Percentiles rank a stretch among this genome's conserved stretches.
Conservation (phyloP, 2,888 invertebrate genomes). For the Heteromurus nitidus region DNA sequence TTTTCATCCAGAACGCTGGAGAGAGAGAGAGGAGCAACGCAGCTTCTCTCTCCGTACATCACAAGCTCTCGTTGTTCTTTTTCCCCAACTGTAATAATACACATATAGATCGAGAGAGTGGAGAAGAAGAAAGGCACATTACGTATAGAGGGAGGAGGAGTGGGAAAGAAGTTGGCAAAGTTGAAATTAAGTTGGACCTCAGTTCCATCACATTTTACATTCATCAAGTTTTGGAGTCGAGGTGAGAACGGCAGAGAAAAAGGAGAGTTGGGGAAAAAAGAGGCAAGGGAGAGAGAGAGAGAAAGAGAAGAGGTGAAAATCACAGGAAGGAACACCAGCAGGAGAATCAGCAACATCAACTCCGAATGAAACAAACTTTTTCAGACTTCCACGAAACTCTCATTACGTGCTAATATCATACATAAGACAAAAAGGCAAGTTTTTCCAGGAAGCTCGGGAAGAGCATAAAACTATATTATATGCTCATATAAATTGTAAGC, state of each 20-base stretch:
- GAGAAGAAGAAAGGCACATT: constrained; percentile 18
- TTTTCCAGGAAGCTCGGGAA: constrained; percentile 11
- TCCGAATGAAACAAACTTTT: constrained; percentile 21
- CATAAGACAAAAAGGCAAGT: constrained; percentile 45
- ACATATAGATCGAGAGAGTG: constrained; percentile 9
- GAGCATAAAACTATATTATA: constrained; percentile 15
- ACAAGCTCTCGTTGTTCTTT: not conserved
- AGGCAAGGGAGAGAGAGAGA: constrained; percentile 15
- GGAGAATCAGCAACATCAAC: constrained; percentile 27
- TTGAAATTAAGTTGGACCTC: constrained; percentile 63
- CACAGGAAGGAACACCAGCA: constrained; percentile 26
- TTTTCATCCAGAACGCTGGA: too few relatives aligned
- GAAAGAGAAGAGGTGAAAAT: constrained; percentile 42
- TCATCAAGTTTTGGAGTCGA: constrained; percentile 53
- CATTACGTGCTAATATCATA: constrained; percentile 47
- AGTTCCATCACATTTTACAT: constrained; percentile 61
- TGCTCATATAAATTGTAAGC: constrained; percentile 28
- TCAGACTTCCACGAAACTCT: constrained; percentile 35
- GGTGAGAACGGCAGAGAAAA: constrained; percentile 35
- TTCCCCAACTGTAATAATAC: not conserved
- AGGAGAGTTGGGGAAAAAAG: constrained; percentile 38
- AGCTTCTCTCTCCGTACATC: not conserved
- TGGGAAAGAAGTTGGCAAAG: constrained; percentile 43
- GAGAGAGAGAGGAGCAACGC: not conserved
- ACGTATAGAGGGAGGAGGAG: not conserved